Evolutionary conservation across 2,797 vertebrate genomes (phyloP).

Genomic region (Nasua narica): DNA sequence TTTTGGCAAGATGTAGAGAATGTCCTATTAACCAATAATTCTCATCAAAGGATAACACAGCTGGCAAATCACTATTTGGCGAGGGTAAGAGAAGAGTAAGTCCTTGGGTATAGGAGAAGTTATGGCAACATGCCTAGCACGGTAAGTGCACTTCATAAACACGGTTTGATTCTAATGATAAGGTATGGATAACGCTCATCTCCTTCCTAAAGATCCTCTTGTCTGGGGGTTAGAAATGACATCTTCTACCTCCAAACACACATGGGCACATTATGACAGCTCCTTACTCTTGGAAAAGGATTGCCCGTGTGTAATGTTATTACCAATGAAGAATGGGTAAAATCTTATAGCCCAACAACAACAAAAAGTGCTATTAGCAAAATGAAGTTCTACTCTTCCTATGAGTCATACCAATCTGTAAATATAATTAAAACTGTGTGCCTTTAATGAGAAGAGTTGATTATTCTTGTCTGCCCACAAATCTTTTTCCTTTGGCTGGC

Average conservation of each 20-base stretch:
- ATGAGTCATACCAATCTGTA: not conserved
- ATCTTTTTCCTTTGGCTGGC: not conserved
- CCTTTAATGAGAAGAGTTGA: not conserved
- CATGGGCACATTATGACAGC: not conserved
- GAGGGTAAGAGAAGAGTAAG: not conserved
- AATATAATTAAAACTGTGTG: not conserved
- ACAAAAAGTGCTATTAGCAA: not conserved
- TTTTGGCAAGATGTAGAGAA: not conserved
- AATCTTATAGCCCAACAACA: not conserved
- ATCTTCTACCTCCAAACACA: not conserved
- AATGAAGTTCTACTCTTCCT: conserved; percentile 2
- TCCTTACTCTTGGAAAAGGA: not conserved
- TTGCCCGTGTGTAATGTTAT: not conserved
- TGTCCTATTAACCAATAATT: conserved; percentile 22
- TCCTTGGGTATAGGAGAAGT: not conserved
- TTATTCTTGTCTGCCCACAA: not conserved
- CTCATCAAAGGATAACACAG: conserved; percentile 17
- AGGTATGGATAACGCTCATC: not conserved
- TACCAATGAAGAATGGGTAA: not conserved
- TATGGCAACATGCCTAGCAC: not conserved
- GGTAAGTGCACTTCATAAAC: not conserved
- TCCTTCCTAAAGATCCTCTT: not conserved
- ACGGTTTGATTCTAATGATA: not conserved
- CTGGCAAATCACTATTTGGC: not conserved
- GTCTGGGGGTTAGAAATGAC: not conserved